A percentile compares a stretch with the other conserved stretches of the same genome.
These are phyloP conservation scores for Epinephelus moara DNA, from an alignment of 2,113 vertebrate species.

Conservation along the genomic window DNA sequence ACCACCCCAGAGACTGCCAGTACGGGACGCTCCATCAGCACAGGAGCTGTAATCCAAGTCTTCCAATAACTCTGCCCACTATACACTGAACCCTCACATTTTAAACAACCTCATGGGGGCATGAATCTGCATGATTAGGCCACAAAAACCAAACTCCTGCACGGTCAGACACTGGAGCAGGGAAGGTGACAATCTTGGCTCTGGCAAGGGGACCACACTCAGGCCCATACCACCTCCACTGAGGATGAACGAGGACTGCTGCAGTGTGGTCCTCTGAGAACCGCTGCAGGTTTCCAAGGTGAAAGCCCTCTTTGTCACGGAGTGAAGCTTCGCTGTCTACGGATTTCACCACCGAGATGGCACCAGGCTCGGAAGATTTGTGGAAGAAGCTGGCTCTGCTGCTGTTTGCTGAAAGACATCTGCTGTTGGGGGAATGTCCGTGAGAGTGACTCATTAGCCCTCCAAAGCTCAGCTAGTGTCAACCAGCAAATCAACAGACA, in stretches of 20 bases:
- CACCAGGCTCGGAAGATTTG: conserved; percentile 58
- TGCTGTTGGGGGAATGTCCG: conserved; percentile 53
- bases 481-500: conserved; percentile 64
- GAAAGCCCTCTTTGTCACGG: conserved; percentile 75
- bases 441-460: conserved; percentile 65
- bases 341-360: conserved; percentile 56
- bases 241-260: conserved; percentile 30
- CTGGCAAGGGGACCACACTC: conserved; percentile 67
- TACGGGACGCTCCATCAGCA: conserved; percentile 43
- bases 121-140: conserved; percentile 57
- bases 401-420: conserved; percentile 68
- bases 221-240: conserved; percentile 22
- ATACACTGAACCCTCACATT: conserved; percentile 70
- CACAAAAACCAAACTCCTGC: conserved; percentile 59
- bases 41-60: conserved; percentile 29
- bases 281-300: conserved; percentile 46
- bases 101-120: conserved; percentile 32
- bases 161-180: conserved; percentile 55
- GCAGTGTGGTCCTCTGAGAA: conserved; percentile 63
- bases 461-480: conserved; percentile 54
- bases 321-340: conserved; percentile 58
- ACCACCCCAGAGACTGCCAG: conserved; percentile 31
- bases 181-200: conserved; percentile 81
- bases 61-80: conserved; percentile 59
- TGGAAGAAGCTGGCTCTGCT: conserved; percentile 46